Percentiles rank a stretch among this genome's conserved stretches.
These are phyloP conservation scores for Cyprinodon brontotheroides DNA, from an alignment of 2,113 vertebrate genomes.

Conservation along the genomic window DNA sequence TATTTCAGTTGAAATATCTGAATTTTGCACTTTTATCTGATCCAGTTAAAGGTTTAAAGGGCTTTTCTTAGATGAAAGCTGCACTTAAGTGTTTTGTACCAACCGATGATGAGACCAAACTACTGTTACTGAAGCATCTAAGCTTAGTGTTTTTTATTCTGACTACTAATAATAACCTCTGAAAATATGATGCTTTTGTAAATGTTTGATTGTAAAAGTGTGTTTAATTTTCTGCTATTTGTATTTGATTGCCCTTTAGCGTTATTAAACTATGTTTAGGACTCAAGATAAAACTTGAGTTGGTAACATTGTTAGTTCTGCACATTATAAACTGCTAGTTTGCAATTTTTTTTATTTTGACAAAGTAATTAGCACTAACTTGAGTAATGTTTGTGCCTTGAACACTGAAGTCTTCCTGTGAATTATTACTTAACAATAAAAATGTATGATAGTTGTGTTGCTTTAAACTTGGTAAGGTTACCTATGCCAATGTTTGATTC, in stretches of 20 bases:
- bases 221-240: background rate
- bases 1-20: background rate
- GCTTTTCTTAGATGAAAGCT: conserved; percentile 5
- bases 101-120: background rate
- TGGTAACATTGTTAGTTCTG: background rate
- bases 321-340: background rate
- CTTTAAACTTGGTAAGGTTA: background rate
- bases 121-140: background rate
- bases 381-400: background rate
- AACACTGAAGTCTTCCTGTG: background rate
- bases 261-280: background rate
- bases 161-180: no score
- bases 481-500: background rate
- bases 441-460: background rate
- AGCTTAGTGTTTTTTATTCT: background rate
- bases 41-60: background rate
- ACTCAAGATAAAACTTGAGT: background rate
- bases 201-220: background rate
- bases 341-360: background rate
- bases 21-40: conserved; percentile 4
- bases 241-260: no score
- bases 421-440: conserved; percentile 6
- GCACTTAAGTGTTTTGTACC: background rate
- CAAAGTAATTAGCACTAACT: background rate
- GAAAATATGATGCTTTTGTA: background rate